Conservation (phyloP, 2,888 invertebrate species). For the Xylota sylvarum region DNA sequence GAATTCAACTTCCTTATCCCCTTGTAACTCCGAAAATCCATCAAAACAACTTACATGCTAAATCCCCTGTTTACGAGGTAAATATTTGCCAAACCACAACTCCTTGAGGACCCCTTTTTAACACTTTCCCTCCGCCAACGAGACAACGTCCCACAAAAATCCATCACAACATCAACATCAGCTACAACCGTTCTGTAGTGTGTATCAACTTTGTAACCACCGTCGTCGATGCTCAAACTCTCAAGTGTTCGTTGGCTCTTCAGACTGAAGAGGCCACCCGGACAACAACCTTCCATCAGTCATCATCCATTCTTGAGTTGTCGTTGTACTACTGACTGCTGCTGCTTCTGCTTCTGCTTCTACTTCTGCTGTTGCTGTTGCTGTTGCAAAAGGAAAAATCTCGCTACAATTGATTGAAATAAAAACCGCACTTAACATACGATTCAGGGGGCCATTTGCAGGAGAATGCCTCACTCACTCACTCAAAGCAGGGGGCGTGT, state of each 20-base stretch:
- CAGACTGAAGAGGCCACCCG: conserved; percentile 43
- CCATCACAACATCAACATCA: conserved; percentile 34
- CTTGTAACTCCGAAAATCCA: neutral
- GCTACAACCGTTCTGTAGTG: neutral
- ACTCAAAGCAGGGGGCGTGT: conserved; percentile 46
- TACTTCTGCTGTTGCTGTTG: no score
- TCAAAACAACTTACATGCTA: conserved; percentile 26
- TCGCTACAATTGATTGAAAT: conserved; percentile 70
- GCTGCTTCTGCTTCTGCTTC: no score
- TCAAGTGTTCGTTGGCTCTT: conserved; percentile 56
- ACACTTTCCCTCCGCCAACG: conserved; percentile 17
- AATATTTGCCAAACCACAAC: conserved; percentile 31
- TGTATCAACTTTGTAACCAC: conserved; percentile 54
- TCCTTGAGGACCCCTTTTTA: conserved; percentile 42
- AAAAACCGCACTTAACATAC: conserved; percentile 74
- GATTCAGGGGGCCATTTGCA: conserved; percentile 73
- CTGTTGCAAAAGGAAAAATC: conserved; percentile 11
- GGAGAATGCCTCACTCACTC: conserved; percentile 48
- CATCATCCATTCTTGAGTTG: conserved; percentile 63
- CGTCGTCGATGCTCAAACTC: conserved; percentile 23
- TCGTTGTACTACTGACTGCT: no score
- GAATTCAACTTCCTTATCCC: neutral
- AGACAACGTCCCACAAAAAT: conserved; percentile 15
- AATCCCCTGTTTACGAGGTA: conserved; percentile 23
- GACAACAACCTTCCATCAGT: conserved; percentile 58